Evolutionary conservation across 1,140 invertebrate species (phyloP), one percentile per base, ranked within the genome.

Genomic region (Drosophila mojavensis): DNA sequence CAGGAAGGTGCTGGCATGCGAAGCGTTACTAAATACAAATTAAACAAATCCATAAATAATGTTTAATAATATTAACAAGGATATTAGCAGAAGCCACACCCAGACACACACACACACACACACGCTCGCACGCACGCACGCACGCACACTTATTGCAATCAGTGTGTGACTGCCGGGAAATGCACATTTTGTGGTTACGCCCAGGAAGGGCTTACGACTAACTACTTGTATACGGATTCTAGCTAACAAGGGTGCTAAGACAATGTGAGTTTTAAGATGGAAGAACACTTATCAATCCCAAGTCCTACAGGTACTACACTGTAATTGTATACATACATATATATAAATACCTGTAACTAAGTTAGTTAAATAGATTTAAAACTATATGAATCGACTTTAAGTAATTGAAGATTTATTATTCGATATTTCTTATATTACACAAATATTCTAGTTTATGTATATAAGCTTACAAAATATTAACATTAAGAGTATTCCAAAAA

Each of bases 21-120:
- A 74, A 78, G 71, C 82, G 79, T 88, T 83, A 91, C 90, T 91
- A 91, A 91, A 91, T 91, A 91, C 90, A 91, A 91, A 91, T 91
- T 91, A 91, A 91, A 91, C 90, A 91, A 91, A 91, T 91, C 90
- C 90, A 91, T 91, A 91, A 91, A 91, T 91, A 90, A 91, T 91
- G 90, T 91, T 91, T 91, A 91, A 91, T 91, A 91, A 90, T 85
- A 91, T 91, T 91, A 91, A 91, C 90, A 91, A 88, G 90, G 80
- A 91, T 90, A 91, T 91, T 91, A 91, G 90, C 86, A 81, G 78
- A 28, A 70, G 64, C 64, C 70, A 75, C 70, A 79, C 51, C 55
- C 43, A 76, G 39, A 68, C 17, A 50, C 58, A 51, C 41, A 24
- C 60, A 51, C 73, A 61, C 63, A 77, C 47, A 68, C 17, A 50